Evolutionary conservation across 2,113 vertebrate genomes (phyloP).

Genomic region (Emberiza fucata): DNA sequence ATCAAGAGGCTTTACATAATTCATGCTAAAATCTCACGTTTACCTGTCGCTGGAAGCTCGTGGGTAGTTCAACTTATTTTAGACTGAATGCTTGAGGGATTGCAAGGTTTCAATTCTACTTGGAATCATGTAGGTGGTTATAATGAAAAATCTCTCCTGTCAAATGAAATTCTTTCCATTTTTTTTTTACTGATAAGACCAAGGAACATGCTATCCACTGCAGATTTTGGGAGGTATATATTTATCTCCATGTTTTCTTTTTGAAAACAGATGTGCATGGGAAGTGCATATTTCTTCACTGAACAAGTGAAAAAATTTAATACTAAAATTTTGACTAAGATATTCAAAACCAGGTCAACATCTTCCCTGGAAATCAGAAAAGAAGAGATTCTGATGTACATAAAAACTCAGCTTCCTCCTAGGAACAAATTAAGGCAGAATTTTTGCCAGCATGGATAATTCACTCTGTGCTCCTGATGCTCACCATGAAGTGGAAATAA

Average conservation of each 20-base stretch:
- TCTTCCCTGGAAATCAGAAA: not conserved
- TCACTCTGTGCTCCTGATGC: not conserved
- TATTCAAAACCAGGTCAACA: not conserved
- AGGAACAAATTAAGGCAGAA: not conserved
- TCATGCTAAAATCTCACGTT: not conserved
- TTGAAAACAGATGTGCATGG: not conserved
- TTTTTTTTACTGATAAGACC: not conserved
- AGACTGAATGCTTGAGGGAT: not conserved
- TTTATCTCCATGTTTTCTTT: not conserved
- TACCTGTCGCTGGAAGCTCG: not conserved
- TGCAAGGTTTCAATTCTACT: not conserved
- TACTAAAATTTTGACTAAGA: not conserved
- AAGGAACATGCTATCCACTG: not conserved
- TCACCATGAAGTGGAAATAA: not conserved
- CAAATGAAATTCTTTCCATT: not conserved
- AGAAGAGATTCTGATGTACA: not conserved
- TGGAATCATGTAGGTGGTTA: not conserved
- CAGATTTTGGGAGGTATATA: not conserved
- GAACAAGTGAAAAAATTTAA: not conserved
- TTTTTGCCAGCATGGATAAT: not conserved
- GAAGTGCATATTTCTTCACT: not conserved
- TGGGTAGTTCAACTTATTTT: not conserved
- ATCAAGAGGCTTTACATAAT: constrained; percentile 23
- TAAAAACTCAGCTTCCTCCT: not conserved
- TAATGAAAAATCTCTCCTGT: not conserved